Base-by-base conservation (phyloP, 2,113 vertebrate genomes). In the Platysternon megacephalum region DNA sequence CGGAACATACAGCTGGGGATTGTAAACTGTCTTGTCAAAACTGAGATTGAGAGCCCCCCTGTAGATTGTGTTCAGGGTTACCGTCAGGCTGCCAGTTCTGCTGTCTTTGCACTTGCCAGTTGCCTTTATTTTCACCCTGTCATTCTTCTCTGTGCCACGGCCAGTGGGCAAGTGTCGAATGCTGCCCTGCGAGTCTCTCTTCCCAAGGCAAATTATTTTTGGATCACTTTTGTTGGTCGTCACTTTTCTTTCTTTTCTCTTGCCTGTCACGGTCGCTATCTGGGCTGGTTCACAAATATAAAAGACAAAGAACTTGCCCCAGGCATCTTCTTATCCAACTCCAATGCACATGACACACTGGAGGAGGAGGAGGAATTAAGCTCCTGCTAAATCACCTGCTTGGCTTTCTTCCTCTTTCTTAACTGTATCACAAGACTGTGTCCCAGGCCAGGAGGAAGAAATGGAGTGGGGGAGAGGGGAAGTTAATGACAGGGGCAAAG, bases 281-380 rank as follows among this genome's bases (percentile, higher is more conserved):
- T 35, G n/a, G 6, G 16, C 39, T 89, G 44, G 80, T 93, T 87
- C 91, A 89, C 78, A 55, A 91, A 74, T 5, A 44, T 58, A 68
- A 48, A 24, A 72, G 39, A 10, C 44, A 92, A 89, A 79, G 4
- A 2, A 2, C 65, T 17, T 68, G 65, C 35, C 8, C 65, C 82
- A 46, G 46, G 22, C 68, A 9, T 79, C 0, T 0, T 61, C 93
- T 53, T 84, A 87, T 1, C 53, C 13, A 51, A 21, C 19, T 72
- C n/a, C n/a, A 72, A 72, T 0, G 0, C 44, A 78, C 3, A 4
- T 83, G 2, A 84, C 12, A 48, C 29, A 83, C 0, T 49, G 76
- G 1, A 44, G 14, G 11, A n/a, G 39, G 61, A 28, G 83, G 85
- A 56, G 3, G 5, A 12, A 80, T 91, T 94, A 90, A 78, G 44